Evolutionary conservation across 2,113 vertebrate species (phyloP), one percentile per base, ranked within the genome.

Genomic region (Melospiza georgiana): DNA sequence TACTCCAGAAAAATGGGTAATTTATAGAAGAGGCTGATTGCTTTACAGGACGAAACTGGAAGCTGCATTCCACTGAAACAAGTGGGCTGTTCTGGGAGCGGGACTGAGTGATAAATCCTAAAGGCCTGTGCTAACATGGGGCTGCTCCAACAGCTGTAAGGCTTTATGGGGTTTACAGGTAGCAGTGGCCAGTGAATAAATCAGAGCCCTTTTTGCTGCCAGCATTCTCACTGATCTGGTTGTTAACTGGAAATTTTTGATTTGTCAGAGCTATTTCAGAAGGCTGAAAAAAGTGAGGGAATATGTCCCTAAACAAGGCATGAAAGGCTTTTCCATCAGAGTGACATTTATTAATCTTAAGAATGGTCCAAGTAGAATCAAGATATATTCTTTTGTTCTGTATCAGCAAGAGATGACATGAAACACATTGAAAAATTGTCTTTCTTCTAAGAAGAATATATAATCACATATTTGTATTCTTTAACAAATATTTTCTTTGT

Each of bases 41-140:
- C 35, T 95, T 94, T 93, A 58, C 86, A 93, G 78, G n/a, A 94
- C 83, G 89, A 95, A 76, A 62, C 78, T 51, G 62, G 84, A 91
- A 79, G 49, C 84, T 62, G 73, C 74, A 66, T 87, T 95, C 91
- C 84, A 89, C 49, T 82, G 43, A 73, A 91, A 85, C 31, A 76
- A 79, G 74, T n/a, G 76, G 74, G 28, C 51, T 83, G 18, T 24
- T 79, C 43, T 91, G 74, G 69, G 81, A 93, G 69, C 24, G 18
- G 49, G 35, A 54, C 43, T 59, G 31, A 62, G 44, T 66, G 76
- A 82, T 89, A 94, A 93, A 93, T 94, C 55, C 31, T 66, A 28
- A 63, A 87, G 77, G 69, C 24, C n/a, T 8, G 1, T 18, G 31
- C 23, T 37, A 83, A 14, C 2, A 3, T 24, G 62, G 5, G 22